Conservation (phyloP, 2,888 invertebrate species). For the Incurvaria masculella region DNA sequence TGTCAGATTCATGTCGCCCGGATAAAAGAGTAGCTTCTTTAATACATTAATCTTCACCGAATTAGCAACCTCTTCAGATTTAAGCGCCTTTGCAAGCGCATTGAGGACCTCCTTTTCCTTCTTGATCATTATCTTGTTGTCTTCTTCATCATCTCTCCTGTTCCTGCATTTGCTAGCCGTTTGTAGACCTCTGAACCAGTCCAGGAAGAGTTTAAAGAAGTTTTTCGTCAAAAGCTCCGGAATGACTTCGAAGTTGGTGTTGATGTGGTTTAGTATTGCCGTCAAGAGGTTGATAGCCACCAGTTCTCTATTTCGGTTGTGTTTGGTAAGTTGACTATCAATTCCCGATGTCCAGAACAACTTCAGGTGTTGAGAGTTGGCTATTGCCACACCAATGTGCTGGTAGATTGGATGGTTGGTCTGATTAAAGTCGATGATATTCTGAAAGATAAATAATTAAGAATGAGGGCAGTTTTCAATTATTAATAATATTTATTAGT, state of each 20-base stretch:
- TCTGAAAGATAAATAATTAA: constrained; percentile 35
- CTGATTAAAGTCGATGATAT: constrained; percentile 54
- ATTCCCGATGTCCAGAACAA: constrained; percentile 57
- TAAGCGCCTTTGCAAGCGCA: constrained; percentile 47
- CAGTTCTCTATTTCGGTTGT: constrained; percentile 58
- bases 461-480: too few species aligned
- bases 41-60: constrained; percentile 57
- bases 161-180: constrained; percentile 57
- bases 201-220: constrained; percentile 62
- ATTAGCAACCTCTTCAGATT: constrained; percentile 42
- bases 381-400: constrained; percentile 53
- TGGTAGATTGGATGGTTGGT: constrained; percentile 65
- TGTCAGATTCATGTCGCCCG: constrained; percentile 71
- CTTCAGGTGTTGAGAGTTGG: constrained; percentile 45
- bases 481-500: too few species aligned
- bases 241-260: constrained; percentile 42
- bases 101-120: constrained; percentile 56
- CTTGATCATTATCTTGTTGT: constrained; percentile 49
- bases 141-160: constrained; percentile 43
- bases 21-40: constrained; percentile 62
- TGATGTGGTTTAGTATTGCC: constrained; percentile 48
- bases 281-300: constrained; percentile 58
- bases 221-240: constrained; percentile 61
- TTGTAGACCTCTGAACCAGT: constrained; percentile 59
- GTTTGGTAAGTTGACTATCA: constrained; percentile 39